phyloP scores from a whole-genome alignment of 2,797 vertebrate genomes.

The Hapalemur alaotrensis region DNA sequence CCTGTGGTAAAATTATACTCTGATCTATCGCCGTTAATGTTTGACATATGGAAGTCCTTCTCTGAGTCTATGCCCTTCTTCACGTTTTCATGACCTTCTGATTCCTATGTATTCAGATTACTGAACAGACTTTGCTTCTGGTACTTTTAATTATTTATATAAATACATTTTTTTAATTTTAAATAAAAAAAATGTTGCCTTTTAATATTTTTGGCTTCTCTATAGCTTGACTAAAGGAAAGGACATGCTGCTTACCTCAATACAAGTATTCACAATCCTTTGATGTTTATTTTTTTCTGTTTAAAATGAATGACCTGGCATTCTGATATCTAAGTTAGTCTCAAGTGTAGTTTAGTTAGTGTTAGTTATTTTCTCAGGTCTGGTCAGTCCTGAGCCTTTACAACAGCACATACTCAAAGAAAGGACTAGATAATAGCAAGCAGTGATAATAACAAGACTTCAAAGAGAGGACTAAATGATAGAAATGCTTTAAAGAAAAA shows the following conservation, averaged over 20 bases:
- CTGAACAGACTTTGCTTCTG: not conserved
- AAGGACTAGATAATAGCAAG: not conserved
- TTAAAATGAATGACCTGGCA: not conserved
- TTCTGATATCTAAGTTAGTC: not conserved
- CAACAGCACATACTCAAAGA: not conserved
- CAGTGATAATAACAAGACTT: not conserved
- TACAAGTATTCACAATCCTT: not conserved
- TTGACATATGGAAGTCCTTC: not conserved
- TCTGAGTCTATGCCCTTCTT: not conserved
- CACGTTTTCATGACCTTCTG: slow-evolving; percentile 20
- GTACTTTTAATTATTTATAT: not conserved
- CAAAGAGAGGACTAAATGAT: not conserved
- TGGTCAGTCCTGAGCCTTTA: not conserved
- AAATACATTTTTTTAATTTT: not conserved
- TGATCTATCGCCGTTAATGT: not conserved
- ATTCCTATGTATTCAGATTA: not conserved
- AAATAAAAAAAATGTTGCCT: not conserved
- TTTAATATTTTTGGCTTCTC: not conserved
- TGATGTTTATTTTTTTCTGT: not conserved
- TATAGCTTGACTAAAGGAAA: not conserved
- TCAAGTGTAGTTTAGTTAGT: not conserved
- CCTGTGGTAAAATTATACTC: not conserved
- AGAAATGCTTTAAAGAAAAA: not conserved
- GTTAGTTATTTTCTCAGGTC: not conserved
- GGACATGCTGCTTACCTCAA: not conserved